Evolutionary conservation across 1,140 invertebrate genomes (phyloP).

Genomic region (Liolophura sinensis): DNA sequence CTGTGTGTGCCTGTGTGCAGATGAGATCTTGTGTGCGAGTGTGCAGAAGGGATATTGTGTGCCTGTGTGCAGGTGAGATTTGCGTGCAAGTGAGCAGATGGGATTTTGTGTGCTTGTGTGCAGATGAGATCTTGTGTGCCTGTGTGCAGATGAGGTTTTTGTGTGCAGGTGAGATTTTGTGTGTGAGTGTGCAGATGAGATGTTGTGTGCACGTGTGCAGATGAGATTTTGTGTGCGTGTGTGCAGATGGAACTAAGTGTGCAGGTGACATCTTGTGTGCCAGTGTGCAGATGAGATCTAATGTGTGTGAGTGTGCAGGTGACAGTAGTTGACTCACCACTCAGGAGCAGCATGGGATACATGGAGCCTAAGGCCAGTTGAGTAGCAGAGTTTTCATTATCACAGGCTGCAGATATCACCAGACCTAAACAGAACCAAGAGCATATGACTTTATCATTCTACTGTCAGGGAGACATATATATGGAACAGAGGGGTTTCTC

Average conservation of each 20-base stretch:
- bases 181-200: neutral
- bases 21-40: neutral
- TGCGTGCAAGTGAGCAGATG: neutral
- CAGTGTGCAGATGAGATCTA: neutral
- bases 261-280: neutral
- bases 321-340: slow-evolving; percentile 68
- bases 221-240: too few species aligned
- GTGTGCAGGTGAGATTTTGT: too few species aligned
- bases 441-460: neutral
- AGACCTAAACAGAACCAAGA: slow-evolving; percentile 41
- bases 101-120: too few species aligned
- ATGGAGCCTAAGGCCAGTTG: slow-evolving; percentile 93
- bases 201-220: too few species aligned
- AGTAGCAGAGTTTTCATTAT: slow-evolving; percentile 88
- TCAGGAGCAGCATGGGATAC: slow-evolving; percentile 88
- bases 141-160: neutral
- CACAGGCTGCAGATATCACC: slow-evolving; percentile 84
- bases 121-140: too few species aligned
- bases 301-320: too few species aligned
- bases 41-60: too few species aligned
- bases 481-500: too few species aligned
- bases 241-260: neutral
- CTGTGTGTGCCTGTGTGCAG: neutral
- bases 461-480: neutral
- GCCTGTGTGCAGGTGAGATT: too few species aligned